A percentile compares a stretch with the other conserved stretches of the same genome.
These are phyloP conservation scores for Tetraodon nigroviridis DNA, from an alignment of 2,113 vertebrate species.

Conservation along the genomic window DNA sequence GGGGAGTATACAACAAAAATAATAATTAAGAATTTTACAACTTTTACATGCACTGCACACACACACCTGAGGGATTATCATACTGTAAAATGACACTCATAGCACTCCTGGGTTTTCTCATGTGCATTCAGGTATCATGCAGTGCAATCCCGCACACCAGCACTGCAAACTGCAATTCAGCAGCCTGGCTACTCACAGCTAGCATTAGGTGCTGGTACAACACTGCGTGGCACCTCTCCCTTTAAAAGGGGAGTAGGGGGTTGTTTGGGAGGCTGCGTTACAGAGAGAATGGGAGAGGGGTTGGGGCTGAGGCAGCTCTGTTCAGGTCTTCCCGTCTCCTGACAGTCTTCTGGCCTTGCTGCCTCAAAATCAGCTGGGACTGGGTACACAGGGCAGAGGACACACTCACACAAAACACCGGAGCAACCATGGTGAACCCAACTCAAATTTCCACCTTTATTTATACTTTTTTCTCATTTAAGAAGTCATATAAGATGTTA, in stretches of 20 bases:
- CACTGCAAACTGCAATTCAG: conserved; percentile 68
- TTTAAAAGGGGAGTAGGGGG: conserved; percentile 55
- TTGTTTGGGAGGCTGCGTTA: conserved; percentile 53
- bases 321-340: conserved; percentile 63
- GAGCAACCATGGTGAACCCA: conserved; percentile 18
- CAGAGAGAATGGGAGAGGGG: conserved; percentile 54
- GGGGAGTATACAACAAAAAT: conserved; percentile 54
- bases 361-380: conserved; percentile 68
- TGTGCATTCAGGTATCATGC: conserved; percentile 60
- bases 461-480: too few relatives aligned
- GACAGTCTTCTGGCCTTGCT: conserved; percentile 63
- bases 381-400: conserved; percentile 70
- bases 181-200: conserved; percentile 76
- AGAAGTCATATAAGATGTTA: too few relatives aligned
- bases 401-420: conserved; percentile 61
- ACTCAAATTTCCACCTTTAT: not conserved
- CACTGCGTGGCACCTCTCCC: conserved; percentile 50
- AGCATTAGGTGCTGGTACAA: conserved; percentile 56
- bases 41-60: conserved; percentile 53
- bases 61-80: conserved; percentile 2
- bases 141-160: conserved; percentile 51
- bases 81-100: conserved; percentile 31
- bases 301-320: conserved; percentile 51
- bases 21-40: conserved; percentile 48
- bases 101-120: conserved; percentile 42